Percentiles rank a stretch among this genome's conserved stretches.
phyloP scores from a whole-genome alignment of 2,888 invertebrate species.

The Rhagonycha fulva region DNA sequence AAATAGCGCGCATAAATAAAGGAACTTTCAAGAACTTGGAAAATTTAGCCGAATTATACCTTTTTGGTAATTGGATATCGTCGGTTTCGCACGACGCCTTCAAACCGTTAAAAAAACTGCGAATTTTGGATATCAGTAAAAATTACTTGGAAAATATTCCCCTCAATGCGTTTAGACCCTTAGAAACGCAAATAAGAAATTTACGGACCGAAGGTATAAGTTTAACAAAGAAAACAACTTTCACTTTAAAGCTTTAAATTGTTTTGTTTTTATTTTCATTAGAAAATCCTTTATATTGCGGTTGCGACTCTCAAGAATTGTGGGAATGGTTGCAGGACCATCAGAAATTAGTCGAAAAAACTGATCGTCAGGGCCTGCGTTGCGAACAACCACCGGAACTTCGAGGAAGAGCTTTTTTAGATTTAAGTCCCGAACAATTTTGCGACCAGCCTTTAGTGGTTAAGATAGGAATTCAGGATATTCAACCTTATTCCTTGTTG shows the following conservation, averaged over 20 bases:
- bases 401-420: slow-evolving; percentile 74
- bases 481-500: slow-evolving; percentile 83
- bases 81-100: slow-evolving; percentile 78
- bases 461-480: slow-evolving; percentile 84
- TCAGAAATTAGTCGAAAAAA: slow-evolving; percentile 67
- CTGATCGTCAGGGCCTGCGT: slow-evolving; percentile 56
- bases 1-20: slow-evolving; percentile 75
- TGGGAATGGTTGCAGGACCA: slow-evolving; percentile 93
- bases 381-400: slow-evolving; percentile 86
- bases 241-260: not conserved
- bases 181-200: slow-evolving; percentile 82
- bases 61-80: slow-evolving; percentile 84
- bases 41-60: slow-evolving; percentile 75
- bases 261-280: slow-evolving; percentile 39
- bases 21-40: slow-evolving; percentile 78
- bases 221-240: not conserved
- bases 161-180: slow-evolving; percentile 73
- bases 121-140: slow-evolving; percentile 76
- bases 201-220: slow-evolving; percentile 75
- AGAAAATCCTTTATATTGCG: slow-evolving; percentile 90
- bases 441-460: slow-evolving; percentile 83
- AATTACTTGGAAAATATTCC: slow-evolving; percentile 84
- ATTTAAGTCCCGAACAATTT: slow-evolving; percentile 79
- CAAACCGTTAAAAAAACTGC: slow-evolving; percentile 73
- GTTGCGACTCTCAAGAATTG: slow-evolving; percentile 86